Evolutionary conservation across 35 echinoderm and acorn worm species (phyloP), one percentile per base, ranked within the genome.

Genomic region (Heliocidaris tuberculata): DNA sequence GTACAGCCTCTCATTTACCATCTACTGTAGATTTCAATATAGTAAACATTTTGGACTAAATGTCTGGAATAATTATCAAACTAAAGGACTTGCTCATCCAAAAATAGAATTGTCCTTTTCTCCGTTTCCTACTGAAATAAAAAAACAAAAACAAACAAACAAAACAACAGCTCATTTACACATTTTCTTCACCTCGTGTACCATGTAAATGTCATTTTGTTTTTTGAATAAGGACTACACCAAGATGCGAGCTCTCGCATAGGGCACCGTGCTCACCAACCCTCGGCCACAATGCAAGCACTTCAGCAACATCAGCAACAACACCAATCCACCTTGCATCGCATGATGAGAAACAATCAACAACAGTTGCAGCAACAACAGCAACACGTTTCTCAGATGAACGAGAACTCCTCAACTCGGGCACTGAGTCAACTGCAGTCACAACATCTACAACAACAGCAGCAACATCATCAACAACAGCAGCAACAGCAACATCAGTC

Each of bases 391-490:
- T 35, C 48, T 16, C 94, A 95, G 85, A 86, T 50, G 2, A 47
- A 85, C 30, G 90, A 50, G 5, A 91, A 60, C 71, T 47, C 92
- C 2, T 48, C 47, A 9, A 54, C 92, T 78, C 15, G 65, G 93
- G 30, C 65, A 42, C 92, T 85, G 31, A 88, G 59, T 47, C 93
- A 94, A 11, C 94, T 94, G 42, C 93, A 94, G 30, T 88, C 94
- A n/a, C 96, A 96, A 70, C 86, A 94, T 8, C 86, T 90, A 35
- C 95, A 96, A 32, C 95, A 96, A 48, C 92, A 95, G 48, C 96
- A 95, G 88, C 96, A 97, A 70, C 96, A 97, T 16, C 93, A 92
- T 7, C 85, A 89, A 29, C 94, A 94, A 60, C 96, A 96, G 47
- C 96, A 96, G 6, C 85, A 88, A 15, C 94, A 95, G 47, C 93